Evolutionary conservation across 2,113 vertebrate genomes (phyloP).

Genomic region (Perca flavescens): DNA sequence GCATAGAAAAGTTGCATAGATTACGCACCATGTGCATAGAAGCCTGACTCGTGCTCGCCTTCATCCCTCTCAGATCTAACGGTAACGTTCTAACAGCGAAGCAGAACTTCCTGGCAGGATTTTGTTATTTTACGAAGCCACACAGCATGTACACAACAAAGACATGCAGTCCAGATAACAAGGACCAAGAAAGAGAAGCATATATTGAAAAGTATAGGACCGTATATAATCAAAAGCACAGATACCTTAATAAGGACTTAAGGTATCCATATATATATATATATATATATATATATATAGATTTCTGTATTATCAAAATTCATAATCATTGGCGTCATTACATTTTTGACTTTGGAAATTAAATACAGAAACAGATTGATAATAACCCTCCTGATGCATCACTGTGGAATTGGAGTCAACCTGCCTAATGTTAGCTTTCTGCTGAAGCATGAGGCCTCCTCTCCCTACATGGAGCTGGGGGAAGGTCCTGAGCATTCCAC

Average conservation of each 20-base stretch:
- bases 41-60: constrained; percentile 17
- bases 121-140: constrained; percentile 2
- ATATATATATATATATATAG: neutral
- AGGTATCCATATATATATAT: constrained; percentile 29
- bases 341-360: constrained; percentile 53
- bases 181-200: constrained; percentile 34
- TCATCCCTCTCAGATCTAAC: constrained; percentile 5
- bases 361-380: constrained; percentile 56
- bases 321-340: constrained; percentile 53
- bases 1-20: constrained; percentile 54
- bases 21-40: constrained; percentile 32
- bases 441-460: constrained; percentile 11
- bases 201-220: constrained; percentile 34
- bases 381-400: constrained; percentile 59
- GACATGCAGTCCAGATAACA: constrained; percentile 50
- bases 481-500: constrained; percentile 55
- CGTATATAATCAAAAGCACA: constrained; percentile 64
- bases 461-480: constrained; percentile 24
- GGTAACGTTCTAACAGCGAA: constrained; percentile 10
- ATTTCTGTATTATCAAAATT: constrained; percentile 60
- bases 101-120: constrained; percentile 39
- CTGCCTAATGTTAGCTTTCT: constrained; percentile 21
- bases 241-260: constrained; percentile 52
- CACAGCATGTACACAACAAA: constrained; percentile 43
- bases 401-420: constrained; percentile 42